phyloP scores from a whole-genome alignment of 1,140 invertebrate genomes.

The Choristoneura fumiferana region DNA sequence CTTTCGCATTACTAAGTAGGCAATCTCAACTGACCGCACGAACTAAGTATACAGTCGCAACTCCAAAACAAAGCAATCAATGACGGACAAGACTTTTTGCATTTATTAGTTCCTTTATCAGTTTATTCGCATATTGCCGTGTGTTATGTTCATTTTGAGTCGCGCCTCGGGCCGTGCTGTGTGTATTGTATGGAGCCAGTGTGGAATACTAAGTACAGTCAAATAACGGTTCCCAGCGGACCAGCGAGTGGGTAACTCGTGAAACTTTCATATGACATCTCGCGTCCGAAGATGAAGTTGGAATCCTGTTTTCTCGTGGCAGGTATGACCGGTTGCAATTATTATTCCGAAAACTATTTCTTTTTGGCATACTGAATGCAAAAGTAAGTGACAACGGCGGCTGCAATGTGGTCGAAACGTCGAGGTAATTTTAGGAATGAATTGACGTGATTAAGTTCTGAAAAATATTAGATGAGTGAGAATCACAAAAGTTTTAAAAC shows the following conservation, averaged over 20 bases:
- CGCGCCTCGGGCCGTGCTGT: slow-evolving; percentile 27
- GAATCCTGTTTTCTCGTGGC: slow-evolving; percentile 7
- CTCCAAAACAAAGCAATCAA: slow-evolving; percentile 48
- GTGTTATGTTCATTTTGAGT: slow-evolving; percentile 51
- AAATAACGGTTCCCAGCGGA: slow-evolving; percentile 6
- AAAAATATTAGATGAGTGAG: too few species aligned
- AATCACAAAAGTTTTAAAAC: too few species aligned
- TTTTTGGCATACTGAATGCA: too few species aligned
- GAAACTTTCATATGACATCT: not conserved
- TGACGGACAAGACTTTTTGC: slow-evolving; percentile 44
- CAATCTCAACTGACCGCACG: too few species aligned
- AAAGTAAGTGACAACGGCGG: too few species aligned
- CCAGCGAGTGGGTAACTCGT: not conserved
- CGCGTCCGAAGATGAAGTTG: not conserved
- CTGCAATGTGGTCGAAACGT: too few species aligned
- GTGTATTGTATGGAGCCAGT: slow-evolving; percentile 20
- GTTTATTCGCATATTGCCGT: slow-evolving; percentile 40
- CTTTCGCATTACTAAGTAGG: slow-evolving; percentile 37
- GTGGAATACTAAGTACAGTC: slow-evolving; percentile 2
- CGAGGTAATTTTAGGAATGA: too few species aligned
- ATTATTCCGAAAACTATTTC: too few species aligned
- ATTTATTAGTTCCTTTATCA: slow-evolving; percentile 43
- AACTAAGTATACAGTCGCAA: not conserved
- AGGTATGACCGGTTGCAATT: not conserved
- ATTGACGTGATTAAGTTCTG: too few species aligned